phyloP scores from a whole-genome alignment of 2,113 vertebrate genomes.

The Archilochus colubris region DNA sequence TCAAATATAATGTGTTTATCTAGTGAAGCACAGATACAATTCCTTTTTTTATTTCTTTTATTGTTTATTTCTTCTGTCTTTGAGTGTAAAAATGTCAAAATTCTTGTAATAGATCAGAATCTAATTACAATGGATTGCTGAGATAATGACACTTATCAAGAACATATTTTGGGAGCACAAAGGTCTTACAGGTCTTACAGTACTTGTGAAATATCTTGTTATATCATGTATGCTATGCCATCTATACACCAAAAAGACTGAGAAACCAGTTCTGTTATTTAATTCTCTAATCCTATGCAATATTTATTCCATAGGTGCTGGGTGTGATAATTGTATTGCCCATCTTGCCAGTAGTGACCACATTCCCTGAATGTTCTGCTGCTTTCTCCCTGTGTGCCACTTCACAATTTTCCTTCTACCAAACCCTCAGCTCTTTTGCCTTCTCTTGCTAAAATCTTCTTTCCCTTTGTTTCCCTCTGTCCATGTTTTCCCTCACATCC shows the following conservation, averaged over 20 bases:
- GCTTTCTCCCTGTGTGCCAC: background rate
- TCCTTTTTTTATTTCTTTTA: background rate
- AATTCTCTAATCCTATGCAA: background rate
- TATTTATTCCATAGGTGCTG: too few species aligned
- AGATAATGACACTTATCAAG: background rate
- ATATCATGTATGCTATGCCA: background rate
- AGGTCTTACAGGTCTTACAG: background rate
- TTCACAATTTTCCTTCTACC: background rate
- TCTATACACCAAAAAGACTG: background rate
- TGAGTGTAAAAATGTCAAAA: background rate
- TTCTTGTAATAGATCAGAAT: background rate
- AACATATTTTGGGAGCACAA: background rate
- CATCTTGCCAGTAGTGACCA: background rate
- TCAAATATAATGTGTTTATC: background rate
- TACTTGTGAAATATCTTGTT: background rate
- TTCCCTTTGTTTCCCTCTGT: background rate
- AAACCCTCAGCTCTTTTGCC: background rate
- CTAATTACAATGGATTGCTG: background rate
- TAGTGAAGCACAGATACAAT: background rate
- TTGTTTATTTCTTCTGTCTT: background rate
- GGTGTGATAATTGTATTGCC: background rate
- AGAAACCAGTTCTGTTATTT: background rate
- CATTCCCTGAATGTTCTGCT: background rate
- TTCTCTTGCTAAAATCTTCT: background rate
- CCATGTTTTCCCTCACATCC: background rate